Conservation (phyloP, 2,888 invertebrate species). For the Philereme transversata region DNA sequence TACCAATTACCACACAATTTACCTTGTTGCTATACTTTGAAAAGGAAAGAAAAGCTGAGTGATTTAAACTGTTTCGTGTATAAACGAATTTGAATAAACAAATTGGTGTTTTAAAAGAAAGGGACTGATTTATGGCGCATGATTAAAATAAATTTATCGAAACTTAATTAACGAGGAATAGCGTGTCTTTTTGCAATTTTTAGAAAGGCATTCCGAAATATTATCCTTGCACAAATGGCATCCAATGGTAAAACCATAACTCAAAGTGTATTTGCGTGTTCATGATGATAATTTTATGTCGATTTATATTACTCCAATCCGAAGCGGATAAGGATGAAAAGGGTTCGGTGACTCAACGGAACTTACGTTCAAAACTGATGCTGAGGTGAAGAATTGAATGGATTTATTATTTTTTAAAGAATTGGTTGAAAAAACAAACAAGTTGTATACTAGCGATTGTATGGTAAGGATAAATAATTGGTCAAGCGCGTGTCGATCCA, state of each 20-base stretch:
- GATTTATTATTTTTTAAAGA: slow-evolving; percentile 11
- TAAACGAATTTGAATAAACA: too few species aligned
- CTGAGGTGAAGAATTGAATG: slow-evolving; percentile 18
- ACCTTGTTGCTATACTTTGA: background rate
- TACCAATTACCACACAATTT: too few species aligned
- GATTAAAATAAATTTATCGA: slow-evolving; percentile 26
- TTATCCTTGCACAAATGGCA: slow-evolving; percentile 6
- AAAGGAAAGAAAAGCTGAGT: slow-evolving; percentile 9
- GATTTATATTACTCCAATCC: slow-evolving; percentile 40
- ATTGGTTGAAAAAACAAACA: background rate
- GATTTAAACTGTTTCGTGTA: slow-evolving; percentile 11
- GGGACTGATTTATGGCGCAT: slow-evolving; percentile 22
- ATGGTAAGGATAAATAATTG: too few species aligned
- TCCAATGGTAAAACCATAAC: slow-evolving; percentile 17
- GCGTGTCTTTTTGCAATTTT: slow-evolving; percentile 5
- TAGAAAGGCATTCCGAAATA: slow-evolving; percentile 20
- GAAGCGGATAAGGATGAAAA: slow-evolving; percentile 48
- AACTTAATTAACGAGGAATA: slow-evolving; percentile 22
- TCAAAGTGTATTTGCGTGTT: slow-evolving; percentile 20
- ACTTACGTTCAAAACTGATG: slow-evolving; percentile 28
- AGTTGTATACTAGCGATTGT: too few species aligned
- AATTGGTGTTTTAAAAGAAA: slow-evolving; percentile 6
- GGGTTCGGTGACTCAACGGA: slow-evolving; percentile 44
- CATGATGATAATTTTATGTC: slow-evolving; percentile 37
- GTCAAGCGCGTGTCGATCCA: too few species aligned